Evolutionary conservation across 2,888 invertebrate species (phyloP), one percentile per base, ranked within the genome.

Genomic region (Pelosia muscerda): DNA sequence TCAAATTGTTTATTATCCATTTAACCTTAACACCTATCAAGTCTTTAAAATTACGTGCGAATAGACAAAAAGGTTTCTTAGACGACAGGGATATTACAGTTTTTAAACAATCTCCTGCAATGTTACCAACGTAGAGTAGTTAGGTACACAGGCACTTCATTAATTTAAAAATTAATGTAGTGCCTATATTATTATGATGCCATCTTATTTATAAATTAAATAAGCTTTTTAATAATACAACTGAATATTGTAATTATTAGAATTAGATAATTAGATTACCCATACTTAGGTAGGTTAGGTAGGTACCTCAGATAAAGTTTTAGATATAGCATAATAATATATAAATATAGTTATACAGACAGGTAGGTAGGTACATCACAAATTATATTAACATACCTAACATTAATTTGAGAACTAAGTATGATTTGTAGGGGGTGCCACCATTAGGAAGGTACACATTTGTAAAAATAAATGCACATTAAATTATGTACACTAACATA

Each of bases 21-120:
- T 67, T 80, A 80, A 78, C 76, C 83, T 86, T 88, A 88, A 49
- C 66, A 71, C 67, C 83, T 88, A 88, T 86, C 82, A 84, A 91
- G 90, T 91, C 91, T 92, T 91, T 85, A 86, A 75, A 90, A 86
- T 85, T 86, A 90, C 80, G 90, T 90, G 90, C 90, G 84, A 82
- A 82, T 83, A 82, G 79, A 84, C 76, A 79, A 81, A 68, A 70
- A 72, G 31, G 58, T 65, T 76, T 66, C 72, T 73, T 77, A 79
- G n/a, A 71, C 69, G n/a, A 49, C n/a, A 65, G 77, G 73, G 71
- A 15, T 26, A n/a, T n/a, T n/a, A 77, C 63, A 49, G 9, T 49
- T 49, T 38, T 49, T n/a, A 19, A n/a, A 49, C 8, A 19, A n/a
- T 49, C 49, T 49, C 8, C 49, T 49, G 49, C 49, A 49, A 55